Evolutionary conservation across 2,113 vertebrate species (phyloP).

Genomic region (Struthio camelus): DNA sequence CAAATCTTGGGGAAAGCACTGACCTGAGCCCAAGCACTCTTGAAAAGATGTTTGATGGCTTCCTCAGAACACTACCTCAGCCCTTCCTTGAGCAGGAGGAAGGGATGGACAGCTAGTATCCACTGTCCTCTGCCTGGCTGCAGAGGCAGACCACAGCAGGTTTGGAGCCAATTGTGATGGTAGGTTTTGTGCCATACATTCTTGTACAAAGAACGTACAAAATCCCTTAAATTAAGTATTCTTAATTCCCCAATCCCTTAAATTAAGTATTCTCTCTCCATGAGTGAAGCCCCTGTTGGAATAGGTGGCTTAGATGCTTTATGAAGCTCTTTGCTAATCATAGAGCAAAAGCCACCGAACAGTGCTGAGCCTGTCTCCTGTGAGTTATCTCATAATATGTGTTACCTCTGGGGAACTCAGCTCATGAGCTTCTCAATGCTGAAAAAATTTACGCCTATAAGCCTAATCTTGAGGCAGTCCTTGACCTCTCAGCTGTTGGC

Average conservation of each 20-base stretch:
- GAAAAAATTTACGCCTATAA: neutral
- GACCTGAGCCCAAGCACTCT: conserved; percentile 48
- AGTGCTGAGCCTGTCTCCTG: neutral
- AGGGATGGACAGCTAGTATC: neutral
- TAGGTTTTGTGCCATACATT: neutral
- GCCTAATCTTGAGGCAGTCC: neutral
- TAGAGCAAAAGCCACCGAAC: neutral
- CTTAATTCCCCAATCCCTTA: neutral
- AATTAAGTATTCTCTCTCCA: neutral
- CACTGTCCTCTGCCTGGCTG: neutral
- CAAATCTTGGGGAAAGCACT: conserved; percentile 56
- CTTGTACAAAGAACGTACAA: neutral
- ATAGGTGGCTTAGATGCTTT: neutral
- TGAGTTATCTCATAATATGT: neutral
- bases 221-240: neutral
- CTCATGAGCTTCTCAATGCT: neutral
- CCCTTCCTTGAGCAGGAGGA: neutral
- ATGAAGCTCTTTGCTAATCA: neutral
- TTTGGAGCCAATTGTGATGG: neutral
- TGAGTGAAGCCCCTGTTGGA: neutral
- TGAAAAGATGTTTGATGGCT: neutral
- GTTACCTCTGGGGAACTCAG: neutral
- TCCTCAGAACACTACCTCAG: neutral
- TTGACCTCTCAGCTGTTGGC: neutral
- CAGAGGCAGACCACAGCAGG: neutral